Evolutionary conservation across 2,113 vertebrate species (phyloP), one percentile per base, ranked within the genome.

Genomic region (Trichechus manatus): DNA sequence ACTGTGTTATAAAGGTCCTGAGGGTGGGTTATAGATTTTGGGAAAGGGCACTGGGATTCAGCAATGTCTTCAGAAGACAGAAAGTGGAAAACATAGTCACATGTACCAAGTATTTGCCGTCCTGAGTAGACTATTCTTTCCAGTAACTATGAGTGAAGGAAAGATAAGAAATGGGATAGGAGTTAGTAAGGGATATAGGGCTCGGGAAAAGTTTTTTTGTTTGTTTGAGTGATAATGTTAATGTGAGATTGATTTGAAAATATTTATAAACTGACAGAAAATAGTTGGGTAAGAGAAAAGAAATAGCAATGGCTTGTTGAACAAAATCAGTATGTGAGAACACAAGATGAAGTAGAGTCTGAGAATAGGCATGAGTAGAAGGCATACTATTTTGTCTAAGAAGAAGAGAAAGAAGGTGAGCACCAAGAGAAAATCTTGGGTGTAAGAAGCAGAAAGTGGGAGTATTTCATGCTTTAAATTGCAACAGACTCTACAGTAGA

Each of bases 211-310:
- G 20, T 39, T 77, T 27, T 4, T 29, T 64, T 87, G 9, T 64
- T 59, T 81, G 77, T 96, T 92, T 87, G n/a, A 61, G 25, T 4
- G 14, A 11, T 63, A 64, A 39, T 22, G n/a, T 66, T n/a, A 36
- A 33, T 20, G 15, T n/a, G n/a, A 23, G 39, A 22, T 70, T 29
- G 13, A 47, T 53, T 79, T 70, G 50, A 87, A 68, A 96, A 66
- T 82, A 17, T 82, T 64, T 74, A 72, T 29, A 80, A 50, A 70
- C 4, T 47, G 47, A 70, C 22, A 90, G 14, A 64, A 75, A 87
- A 92, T n/a, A 74, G 29, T 42, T 77, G 72, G 63, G 66, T 78
- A 36, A 83, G 44, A 56, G 81, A 78, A 90, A 77, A 94, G 36
- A 89, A 94, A 92, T 25, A 22, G 20, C 29, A 92, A 92, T 25